A percentile compares a stretch with the other conserved stretches of the same genome.
phyloP scores from a whole-genome alignment of 2,113 vertebrate species.

The Sander lucioperca region DNA sequence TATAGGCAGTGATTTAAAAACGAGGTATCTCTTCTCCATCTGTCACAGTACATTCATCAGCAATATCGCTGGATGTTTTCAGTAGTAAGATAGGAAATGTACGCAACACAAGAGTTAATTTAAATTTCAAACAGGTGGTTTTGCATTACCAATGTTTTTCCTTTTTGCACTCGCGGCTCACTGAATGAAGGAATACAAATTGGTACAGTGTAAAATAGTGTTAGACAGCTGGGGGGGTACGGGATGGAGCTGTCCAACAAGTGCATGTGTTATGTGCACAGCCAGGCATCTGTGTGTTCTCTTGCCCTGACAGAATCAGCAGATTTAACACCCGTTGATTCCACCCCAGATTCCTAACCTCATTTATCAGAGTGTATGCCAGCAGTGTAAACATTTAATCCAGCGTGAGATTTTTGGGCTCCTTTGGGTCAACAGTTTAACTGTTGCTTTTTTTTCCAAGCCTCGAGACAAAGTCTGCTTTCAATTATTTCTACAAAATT shows the following conservation, averaged over 20 bases:
- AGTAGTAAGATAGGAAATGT: neutral
- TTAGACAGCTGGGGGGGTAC: slow-evolving; percentile 17
- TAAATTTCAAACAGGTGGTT: slow-evolving; percentile 11
- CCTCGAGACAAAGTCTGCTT: slow-evolving; percentile 89
- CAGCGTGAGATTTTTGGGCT: slow-evolving; percentile 81
- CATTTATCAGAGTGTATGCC: slow-evolving; percentile 82
- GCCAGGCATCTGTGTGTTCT: slow-evolving; percentile 42
- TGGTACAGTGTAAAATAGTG: neutral
- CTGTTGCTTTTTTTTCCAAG: slow-evolving; percentile 66
- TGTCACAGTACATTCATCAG: neutral
- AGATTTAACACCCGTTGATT: slow-evolving; percentile 77
- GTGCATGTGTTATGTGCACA: slow-evolving; percentile 30
- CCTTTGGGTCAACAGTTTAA: slow-evolving; percentile 87
- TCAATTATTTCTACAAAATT: slow-evolving; percentile 93
- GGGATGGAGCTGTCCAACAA: slow-evolving; percentile 18
- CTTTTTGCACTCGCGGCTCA: neutral
- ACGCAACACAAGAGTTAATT: neutral
- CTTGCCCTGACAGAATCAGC: slow-evolving; percentile 72
- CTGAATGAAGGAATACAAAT: slow-evolving; percentile 18
- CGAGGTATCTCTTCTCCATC: neutral
- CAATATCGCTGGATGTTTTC: neutral
- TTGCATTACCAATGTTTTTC: neutral
- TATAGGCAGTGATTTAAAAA: neutral
- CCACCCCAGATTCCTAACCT: slow-evolving; percentile 80
- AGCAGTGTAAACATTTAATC: slow-evolving; percentile 87